These are phyloP conservation scores for Lampropteryx suffumata DNA, from an alignment of 2,888 invertebrate genomes.

Conservation along the genomic window DNA sequence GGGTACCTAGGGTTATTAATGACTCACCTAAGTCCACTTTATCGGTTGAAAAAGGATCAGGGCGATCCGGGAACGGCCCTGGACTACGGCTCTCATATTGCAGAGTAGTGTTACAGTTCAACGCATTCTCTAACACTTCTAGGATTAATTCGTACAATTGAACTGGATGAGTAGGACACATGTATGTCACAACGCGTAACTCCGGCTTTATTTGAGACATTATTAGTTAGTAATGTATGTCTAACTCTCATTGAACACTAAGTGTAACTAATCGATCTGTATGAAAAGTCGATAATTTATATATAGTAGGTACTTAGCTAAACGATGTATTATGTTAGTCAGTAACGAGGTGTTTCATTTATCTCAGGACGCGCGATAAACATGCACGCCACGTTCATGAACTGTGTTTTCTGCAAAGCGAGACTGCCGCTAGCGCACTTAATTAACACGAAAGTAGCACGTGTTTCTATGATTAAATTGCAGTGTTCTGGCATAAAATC, in stretches of 20 bases:
- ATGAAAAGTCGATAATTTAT: constrained; percentile 7
- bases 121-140: constrained; percentile 78
- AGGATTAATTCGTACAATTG: constrained; percentile 82
- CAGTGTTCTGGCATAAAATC: too few relatives aligned
- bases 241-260: constrained; percentile 7
- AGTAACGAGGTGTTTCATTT: constrained; percentile 22
- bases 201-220: constrained; percentile 64
- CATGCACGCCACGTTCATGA: constrained; percentile 50
- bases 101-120: constrained; percentile 75
- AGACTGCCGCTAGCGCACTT: constrained; percentile 32
- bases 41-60: constrained; percentile 80
- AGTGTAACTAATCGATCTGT: constrained; percentile 14
- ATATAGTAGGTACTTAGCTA: constrained; percentile 6
- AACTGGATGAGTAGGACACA: constrained; percentile 84
- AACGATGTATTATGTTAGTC: too few relatives aligned
- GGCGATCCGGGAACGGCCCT: constrained; percentile 74
- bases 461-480: constrained; percentile 29
- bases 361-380: constrained; percentile 44
- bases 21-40: constrained; percentile 82
- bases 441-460: constrained; percentile 35
- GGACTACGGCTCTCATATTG: constrained; percentile 83
- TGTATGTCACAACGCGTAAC: constrained; percentile 82
- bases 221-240: constrained; percentile 28
- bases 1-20: constrained; percentile 4
- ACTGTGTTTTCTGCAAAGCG: constrained; percentile 42